Conservation (phyloP, 2,888 invertebrate species). For the Diarsia rubi region DNA sequence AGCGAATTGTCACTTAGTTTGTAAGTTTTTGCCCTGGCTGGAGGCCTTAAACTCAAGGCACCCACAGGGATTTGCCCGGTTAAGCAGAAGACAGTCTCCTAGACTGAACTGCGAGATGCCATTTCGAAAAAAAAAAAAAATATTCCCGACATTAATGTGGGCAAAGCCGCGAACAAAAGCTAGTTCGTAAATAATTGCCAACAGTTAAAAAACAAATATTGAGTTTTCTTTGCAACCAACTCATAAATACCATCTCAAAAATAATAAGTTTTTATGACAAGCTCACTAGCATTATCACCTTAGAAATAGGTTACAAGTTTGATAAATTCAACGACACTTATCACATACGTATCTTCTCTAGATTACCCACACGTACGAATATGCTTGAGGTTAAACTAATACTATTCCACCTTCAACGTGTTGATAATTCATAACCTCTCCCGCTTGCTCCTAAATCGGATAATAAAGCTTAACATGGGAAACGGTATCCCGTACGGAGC, state of each 20-base stretch:
- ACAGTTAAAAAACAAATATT: not conserved
- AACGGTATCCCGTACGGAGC: constrained; percentile 21
- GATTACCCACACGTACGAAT: constrained; percentile 16
- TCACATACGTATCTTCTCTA: constrained; percentile 4
- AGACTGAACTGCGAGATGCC: too few species aligned
- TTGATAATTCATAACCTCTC: constrained; percentile 54
- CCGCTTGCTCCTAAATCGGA: constrained; percentile 40
- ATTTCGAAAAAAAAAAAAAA: too few species aligned
- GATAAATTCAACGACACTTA: constrained; percentile 42
- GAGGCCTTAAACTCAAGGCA: too few species aligned
- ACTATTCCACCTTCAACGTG: constrained; percentile 34
- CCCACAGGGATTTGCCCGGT: too few species aligned
- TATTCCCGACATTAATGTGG: too few species aligned
- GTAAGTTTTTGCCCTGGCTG: too few species aligned
- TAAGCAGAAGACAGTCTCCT: too few species aligned
- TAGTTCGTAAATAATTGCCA: not conserved
- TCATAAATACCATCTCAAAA: not conserved
- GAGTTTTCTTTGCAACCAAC: not conserved
- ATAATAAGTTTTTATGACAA: too few species aligned
- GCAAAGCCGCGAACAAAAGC: too few species aligned
- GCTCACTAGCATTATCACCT: not conserved
- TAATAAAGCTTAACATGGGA: constrained; percentile 42
- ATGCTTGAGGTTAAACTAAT: constrained; percentile 50
- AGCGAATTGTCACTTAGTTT: too few species aligned
- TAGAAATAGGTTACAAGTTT: not conserved